These are phyloP conservation scores for Watersipora subatra DNA, from an alignment of 1,140 invertebrate genomes.

Conservation along the genomic window DNA sequence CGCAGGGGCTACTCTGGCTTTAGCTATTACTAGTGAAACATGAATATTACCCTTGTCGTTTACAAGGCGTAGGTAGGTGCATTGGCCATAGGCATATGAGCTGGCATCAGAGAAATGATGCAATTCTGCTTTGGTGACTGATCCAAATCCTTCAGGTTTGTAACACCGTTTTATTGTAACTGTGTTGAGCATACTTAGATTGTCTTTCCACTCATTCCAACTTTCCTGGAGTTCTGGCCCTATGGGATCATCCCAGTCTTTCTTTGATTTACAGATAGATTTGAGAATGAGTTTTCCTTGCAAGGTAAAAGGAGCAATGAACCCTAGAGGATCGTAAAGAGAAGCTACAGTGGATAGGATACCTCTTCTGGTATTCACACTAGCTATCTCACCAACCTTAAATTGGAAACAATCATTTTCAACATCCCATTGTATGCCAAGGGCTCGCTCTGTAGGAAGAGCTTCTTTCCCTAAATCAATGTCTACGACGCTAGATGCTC, in stretches of 20 bases:
- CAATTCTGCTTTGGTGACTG: neutral
- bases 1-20: constrained; percentile 11
- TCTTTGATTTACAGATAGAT: neutral
- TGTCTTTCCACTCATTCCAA: neutral
- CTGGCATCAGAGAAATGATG: constrained; percentile 14
- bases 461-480: neutral
- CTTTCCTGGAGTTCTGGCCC: neutral
- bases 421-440: neutral
- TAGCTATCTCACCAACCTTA: neutral
- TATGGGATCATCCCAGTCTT: neutral
- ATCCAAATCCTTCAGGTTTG: neutral
- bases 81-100: constrained; percentile 10
- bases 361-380: neutral
- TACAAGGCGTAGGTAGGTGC: constrained; percentile 5
- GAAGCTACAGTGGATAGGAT: constrained; percentile 1
- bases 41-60: neutral
- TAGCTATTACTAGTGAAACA: constrained; percentile 8
- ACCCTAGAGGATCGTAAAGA: constrained; percentile 4
- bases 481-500: neutral
- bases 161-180: neutral
- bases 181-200: neutral
- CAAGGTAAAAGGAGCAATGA: neutral
- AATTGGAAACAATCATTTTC: neutral
- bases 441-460: neutral
- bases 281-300: constrained; percentile 4